Evolutionary conservation across 1,140 invertebrate species (phyloP), one percentile per base, ranked within the genome.

Genomic region (Meloidogyne hapla): DNA sequence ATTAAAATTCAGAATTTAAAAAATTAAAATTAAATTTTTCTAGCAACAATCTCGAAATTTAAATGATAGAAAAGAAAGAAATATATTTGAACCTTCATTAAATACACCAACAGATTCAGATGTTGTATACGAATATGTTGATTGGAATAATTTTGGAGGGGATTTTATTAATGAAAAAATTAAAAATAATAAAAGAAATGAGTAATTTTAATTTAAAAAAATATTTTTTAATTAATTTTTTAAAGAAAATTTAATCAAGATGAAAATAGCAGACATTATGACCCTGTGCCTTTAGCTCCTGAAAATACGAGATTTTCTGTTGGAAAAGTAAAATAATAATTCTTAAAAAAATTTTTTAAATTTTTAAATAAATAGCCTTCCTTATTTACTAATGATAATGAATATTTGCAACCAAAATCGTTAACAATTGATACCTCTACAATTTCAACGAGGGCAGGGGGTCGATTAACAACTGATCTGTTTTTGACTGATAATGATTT

Each of bases 321-420:
- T 56, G 48, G 12, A 56, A 56, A 56, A n/a, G 48, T 56, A 13
- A 42, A 56, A 1, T 8, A 42, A 42, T 42, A n/a, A n/a, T n/a
- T n/a, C n/a, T n/a, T n/a, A n/a, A 33, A 33, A 33, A 33, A 33
- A 6, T 1, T 1, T 33, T 33, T 42, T 42, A 1, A 42, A 42
- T 13, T 42, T 13, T 42, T 42, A 42, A 42, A 42, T 13, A 0
- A n/a, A 42, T 42, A 42, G 40, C 9, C 42, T 9, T 42, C 21
- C 23, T 42, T 45, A 33, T 23, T 25, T n/a, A 38, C 33, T 45
- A 26, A 28, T 18, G 68, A 74, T 12, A 61, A 63, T 48, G 76
- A 77, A 28, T 77, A 77, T 77, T 77, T 77, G 33, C 64, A 77
- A 28, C 76, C 76, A 26, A 76, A 66, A 33, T 77, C 75, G 28